These are phyloP conservation scores for Pogonocichla stellata DNA, from an alignment of 2,113 vertebrate species.

Conservation along the genomic window DNA sequence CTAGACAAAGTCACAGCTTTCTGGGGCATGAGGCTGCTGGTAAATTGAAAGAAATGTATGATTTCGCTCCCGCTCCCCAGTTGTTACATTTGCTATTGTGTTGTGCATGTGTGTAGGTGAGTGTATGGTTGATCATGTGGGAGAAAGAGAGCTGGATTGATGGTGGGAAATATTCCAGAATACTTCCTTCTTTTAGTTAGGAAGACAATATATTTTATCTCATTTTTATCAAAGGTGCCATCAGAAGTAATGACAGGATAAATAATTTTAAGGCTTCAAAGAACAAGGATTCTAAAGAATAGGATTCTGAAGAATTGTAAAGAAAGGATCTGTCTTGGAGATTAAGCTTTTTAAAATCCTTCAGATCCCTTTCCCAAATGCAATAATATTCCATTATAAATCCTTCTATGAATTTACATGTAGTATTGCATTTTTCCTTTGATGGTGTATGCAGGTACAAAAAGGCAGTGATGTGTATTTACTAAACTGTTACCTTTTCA, in stretches of 20 bases:
- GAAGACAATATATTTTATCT: neutral
- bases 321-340: slow-evolving; percentile 8
- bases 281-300: neutral
- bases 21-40: neutral
- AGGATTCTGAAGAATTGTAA: neutral
- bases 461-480: neutral
- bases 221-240: slow-evolving; percentile 25
- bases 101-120: neutral
- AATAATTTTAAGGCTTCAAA: slow-evolving; percentile 14
- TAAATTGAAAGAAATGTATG: neutral
- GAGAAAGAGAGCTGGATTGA: neutral
- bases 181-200: neutral
- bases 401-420: neutral
- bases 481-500: slow-evolving; percentile 10
- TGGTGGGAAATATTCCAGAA: neutral
- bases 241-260: slow-evolving; percentile 6
- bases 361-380: slow-evolving; percentile 2
- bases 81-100: neutral
- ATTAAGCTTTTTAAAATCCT: slow-evolving; percentile 19
- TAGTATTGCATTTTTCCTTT: neutral
- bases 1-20: neutral
- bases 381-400: neutral
- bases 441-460: neutral
- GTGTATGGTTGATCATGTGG: neutral
- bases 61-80: rapidly evolving